phyloP scores from a whole-genome alignment of 2,888 invertebrate species.

The Terebella lapidaria region DNA sequence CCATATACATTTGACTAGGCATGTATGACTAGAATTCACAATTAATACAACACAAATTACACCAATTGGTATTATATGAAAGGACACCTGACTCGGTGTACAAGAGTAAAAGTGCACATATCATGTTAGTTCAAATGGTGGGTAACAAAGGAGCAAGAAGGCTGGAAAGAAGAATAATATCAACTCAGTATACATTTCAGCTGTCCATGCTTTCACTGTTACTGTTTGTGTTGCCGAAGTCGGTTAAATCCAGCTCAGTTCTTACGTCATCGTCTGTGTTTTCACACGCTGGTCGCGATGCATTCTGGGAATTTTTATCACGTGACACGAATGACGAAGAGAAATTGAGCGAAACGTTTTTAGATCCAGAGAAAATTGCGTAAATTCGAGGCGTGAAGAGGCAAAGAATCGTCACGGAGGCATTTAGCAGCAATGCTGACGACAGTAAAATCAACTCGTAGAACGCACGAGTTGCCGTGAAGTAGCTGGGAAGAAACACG shows the following conservation, averaged over 20 bases:
- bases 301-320: neutral
- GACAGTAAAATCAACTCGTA: slow-evolving; percentile 27
- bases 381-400: slow-evolving; percentile 31
- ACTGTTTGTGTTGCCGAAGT: neutral
- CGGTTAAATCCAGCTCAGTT: neutral
- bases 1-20: too few species aligned
- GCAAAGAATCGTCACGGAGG: slow-evolving; percentile 27
- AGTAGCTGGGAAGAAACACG: slow-evolving; percentile 37
- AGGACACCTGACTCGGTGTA: too few species aligned
- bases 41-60: too few species aligned
- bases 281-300: neutral
- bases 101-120: too few species aligned
- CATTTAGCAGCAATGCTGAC: slow-evolving; percentile 29
- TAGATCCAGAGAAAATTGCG: slow-evolving; percentile 19
- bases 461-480: slow-evolving; percentile 27
- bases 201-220: neutral
- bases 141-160: too few species aligned
- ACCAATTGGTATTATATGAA: too few species aligned
- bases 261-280: neutral
- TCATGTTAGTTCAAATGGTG: too few species aligned
- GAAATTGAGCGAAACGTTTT: neutral
- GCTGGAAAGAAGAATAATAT: too few species aligned
- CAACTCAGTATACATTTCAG: too few species aligned
- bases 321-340: too few species aligned
- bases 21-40: too few species aligned